These are phyloP conservation scores for Cyanocitta stelleri DNA, from an alignment of 2,113 vertebrate species.

Conservation along the genomic window DNA sequence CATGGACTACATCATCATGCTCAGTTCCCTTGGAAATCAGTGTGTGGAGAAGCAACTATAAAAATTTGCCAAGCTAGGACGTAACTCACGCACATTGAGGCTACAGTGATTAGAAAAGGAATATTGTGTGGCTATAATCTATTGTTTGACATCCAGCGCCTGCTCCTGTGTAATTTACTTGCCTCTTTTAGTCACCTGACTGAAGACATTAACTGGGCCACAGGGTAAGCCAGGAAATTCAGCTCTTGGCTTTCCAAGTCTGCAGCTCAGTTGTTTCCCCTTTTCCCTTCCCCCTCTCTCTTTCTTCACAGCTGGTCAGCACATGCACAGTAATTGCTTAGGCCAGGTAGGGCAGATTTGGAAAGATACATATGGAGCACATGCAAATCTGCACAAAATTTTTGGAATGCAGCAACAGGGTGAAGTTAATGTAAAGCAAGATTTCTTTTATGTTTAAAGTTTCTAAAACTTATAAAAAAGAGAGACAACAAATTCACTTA, in stretches of 20 bases:
- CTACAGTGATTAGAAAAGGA: not conserved
- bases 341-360: constrained; percentile 47
- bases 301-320: constrained; percentile 58
- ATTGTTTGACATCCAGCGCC: constrained; percentile 15
- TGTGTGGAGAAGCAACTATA: not conserved
- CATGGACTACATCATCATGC: not conserved
- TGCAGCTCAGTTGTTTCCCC: constrained; percentile 25
- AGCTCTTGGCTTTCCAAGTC: constrained; percentile 38
- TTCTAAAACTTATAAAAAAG: constrained; percentile 54
- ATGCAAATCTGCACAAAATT: constrained; percentile 22
- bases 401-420: constrained; percentile 52
- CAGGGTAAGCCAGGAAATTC: constrained; percentile 56
- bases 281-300: not conserved
- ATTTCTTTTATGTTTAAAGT: constrained; percentile 50
- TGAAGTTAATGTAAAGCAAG: constrained; percentile 43
- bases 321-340: constrained; percentile 24
- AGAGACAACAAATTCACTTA: constrained; percentile 54
- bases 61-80: not conserved
- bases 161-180: constrained; percentile 49
- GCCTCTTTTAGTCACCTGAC: constrained; percentile 53
- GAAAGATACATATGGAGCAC: constrained; percentile 12
- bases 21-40: not conserved
- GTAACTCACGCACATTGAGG: not conserved
- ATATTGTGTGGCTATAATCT: constrained; percentile 16
- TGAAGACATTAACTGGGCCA: constrained; percentile 42